These are phyloP conservation scores for Crocuta crocuta DNA, from an alignment of 2,113 vertebrate species.

Conservation along the genomic window DNA sequence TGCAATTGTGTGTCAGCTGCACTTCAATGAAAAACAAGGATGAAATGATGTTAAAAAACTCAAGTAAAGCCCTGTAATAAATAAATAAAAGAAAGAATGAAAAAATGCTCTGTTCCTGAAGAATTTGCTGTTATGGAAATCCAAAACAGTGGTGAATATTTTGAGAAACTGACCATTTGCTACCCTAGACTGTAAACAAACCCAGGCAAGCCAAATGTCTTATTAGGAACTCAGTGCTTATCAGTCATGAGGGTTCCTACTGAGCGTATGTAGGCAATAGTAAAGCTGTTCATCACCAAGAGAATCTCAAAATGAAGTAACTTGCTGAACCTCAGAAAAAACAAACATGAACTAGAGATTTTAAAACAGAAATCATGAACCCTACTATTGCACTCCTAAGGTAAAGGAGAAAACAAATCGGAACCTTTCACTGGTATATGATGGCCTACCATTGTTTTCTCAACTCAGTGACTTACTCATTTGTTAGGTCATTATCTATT, in stretches of 20 bases:
- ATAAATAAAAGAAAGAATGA: neutral
- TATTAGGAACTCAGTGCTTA: neutral
- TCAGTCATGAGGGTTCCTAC: neutral
- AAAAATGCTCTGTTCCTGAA: neutral
- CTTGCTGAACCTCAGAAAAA: slow-evolving; percentile 23
- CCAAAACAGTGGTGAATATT: neutral
- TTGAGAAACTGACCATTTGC: neutral
- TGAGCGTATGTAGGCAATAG: neutral
- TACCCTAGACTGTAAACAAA: neutral
- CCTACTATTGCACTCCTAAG: neutral
- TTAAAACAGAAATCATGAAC: neutral
- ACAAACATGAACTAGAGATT: neutral
- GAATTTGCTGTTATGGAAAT: slow-evolving; percentile 25
- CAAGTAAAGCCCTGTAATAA: neutral
- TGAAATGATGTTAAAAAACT: neutral
- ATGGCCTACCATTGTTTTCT: neutral
- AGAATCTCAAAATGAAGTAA: slow-evolving; percentile 6
- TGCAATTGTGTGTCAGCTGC: neutral
- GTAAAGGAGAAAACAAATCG: neutral
- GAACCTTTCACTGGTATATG: neutral
- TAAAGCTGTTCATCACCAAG: neutral
- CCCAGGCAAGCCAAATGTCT: neutral
- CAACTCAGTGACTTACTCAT: neutral
- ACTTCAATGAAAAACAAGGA: neutral
- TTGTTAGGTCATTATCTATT: neutral